A percentile compares a stretch with the other conserved stretches of the same genome.
phyloP scores from a whole-genome alignment of 2,888 invertebrate species.

The Pseudococcus viburni region DNA sequence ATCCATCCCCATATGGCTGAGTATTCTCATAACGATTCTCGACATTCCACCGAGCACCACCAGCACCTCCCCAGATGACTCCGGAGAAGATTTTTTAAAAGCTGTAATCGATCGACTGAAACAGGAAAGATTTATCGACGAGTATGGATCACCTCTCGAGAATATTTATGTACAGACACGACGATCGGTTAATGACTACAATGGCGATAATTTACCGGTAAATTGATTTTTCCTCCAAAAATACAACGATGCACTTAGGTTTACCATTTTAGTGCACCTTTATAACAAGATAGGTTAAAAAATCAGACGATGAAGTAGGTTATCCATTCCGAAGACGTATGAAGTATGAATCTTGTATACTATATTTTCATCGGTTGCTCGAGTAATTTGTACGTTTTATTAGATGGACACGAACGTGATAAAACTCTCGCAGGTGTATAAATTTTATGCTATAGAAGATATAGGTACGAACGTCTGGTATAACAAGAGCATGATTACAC shows the following conservation, averaged over 20 bases:
- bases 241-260: background rate
- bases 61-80: background rate
- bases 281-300: background rate
- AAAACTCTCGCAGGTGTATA: constrained; percentile 40
- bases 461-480: background rate
- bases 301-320: constrained; percentile 11
- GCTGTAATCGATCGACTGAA: constrained; percentile 20
- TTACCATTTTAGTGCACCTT: background rate
- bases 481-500: background rate
- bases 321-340: background rate
- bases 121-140: constrained; percentile 7
- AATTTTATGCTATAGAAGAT: constrained; percentile 33
- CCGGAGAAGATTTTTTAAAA: constrained; percentile 17
- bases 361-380: background rate
- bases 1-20: constrained; percentile 13
- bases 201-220: constrained; percentile 28
- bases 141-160: constrained; percentile 1
- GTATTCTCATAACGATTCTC: background rate
- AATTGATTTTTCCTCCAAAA: background rate
- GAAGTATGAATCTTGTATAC: background rate
- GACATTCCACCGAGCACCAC: background rate
- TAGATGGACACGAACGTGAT: constrained; percentile 44
- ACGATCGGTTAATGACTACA: constrained; percentile 37
- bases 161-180: background rate
- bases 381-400: constrained; percentile 28